Evolutionary conservation across 1,140 invertebrate species (phyloP), one percentile per base, ranked within the genome.

Genomic region (Procambarus virginalis): DNA sequence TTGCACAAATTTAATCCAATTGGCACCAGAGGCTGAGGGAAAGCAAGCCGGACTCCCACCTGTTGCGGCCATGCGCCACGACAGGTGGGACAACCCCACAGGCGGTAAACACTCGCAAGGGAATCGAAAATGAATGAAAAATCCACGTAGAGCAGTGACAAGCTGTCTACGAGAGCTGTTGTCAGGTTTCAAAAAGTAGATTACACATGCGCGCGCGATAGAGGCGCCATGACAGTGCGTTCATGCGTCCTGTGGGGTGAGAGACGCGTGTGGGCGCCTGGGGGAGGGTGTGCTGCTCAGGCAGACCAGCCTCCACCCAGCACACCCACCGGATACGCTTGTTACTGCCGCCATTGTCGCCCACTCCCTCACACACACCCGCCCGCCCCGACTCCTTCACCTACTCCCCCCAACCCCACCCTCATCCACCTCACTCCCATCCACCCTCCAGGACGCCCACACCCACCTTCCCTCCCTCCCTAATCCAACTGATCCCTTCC

Each of bases 301-400:
- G n/a, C 34, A 22, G 20, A 45, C 22, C 3, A 48, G 64, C 22
- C 64, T 70, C 81, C 81, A 64, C 55, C 81, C 81, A 68, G 14
- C 64, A 20, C 58, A 48, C 81, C 58, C 58, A 83, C 81, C 81
- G 81, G 81, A 83, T 83, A 83, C 64, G 60, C 81, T 83, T 48
- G 81, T 83, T 83, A 83, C 81, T 83, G 81, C 46, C 12, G 55
- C 60, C 81, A 83, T 83, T 83, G 81, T 83, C 60, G 81, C 81
- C 60, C 14, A 20, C 60, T 20, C 60, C 12, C 60, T 20, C 60
- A 58, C 60, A 64, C 60, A 64, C 60, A 5, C 60, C 60, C 20
- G 12, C 60, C 60, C 60, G 12, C 12, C 12, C 60, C 60, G 12
- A 20, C 60, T 20, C 60, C 60, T 14, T 64, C 12, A 9, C 55